Base-by-base conservation (phyloP, 2,888 invertebrate genomes). In the Euphydryas editha region DNA sequence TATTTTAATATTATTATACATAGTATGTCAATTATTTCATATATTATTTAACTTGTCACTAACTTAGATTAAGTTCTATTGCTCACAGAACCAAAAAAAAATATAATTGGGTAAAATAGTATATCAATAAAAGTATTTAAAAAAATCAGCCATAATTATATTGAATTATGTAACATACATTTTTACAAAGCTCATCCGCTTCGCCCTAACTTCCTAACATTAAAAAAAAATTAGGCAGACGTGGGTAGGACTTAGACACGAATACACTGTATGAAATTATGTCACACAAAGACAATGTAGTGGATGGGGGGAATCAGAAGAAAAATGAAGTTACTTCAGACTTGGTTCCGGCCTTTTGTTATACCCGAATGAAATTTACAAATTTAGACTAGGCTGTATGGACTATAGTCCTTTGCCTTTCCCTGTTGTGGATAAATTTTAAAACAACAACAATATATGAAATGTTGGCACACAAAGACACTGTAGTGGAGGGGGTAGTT, bases 161-260 rank as follows among this genome's bases (percentile, higher is more conserved):
- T 56, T 56, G 60, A 70, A 62, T 21, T 60, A 65, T 68, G 65
- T 73, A 71, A 70, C 67, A 67, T 71, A 69, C 68, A 71, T 69
- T 68, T 65, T 69, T 77, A 75, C 69, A 81, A 80, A 84, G 90
- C 86, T 92, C 92, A 92, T 92, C 84, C 85, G 92, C 92, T 92
- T 92, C 88, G 91, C 92, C 92, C 86, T 92, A 92, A 92, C 91
- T 88, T 82, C 83, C 84, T 90, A 91, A 90, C 90, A 85, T 75
- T 74, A 20, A 51, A 20, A 30, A 61, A 62, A 49, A 58, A 51
- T 51, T 17, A 51, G 66, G 5, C 8, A 59, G 2, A 57, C 39
- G 54, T 36, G 54, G 17, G 17, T 36, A 36, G 17, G 17, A 6
- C 51, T 15, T 44, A n/a, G n/a, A n/a, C 42, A 39, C 10, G 13